Evolutionary conservation across 2,888 invertebrate genomes (phyloP), one percentile per base, ranked within the genome.

Genomic region (Spodoptera exigua): DNA sequence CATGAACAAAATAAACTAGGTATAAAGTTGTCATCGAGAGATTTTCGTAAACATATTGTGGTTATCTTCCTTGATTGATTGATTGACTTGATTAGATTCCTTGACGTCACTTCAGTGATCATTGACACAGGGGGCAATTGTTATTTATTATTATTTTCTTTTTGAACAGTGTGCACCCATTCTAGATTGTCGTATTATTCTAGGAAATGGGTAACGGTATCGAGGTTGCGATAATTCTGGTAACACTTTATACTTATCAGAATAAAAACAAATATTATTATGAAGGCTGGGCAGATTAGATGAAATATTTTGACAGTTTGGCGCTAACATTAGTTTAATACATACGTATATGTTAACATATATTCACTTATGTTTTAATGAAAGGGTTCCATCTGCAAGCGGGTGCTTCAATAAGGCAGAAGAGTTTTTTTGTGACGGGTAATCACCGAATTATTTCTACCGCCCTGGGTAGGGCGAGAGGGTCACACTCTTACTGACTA

Each of bases 161-260:
- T 61, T 45, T 16, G 9, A 61, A 32, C 10, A 36, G 35, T 27
- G 40, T 12, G 46, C 45, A 40, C 34, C 18, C 16, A 58, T 57
- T 67, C 18, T 67, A 53, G 43, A 58, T 51, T 11, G 12, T 37
- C 34, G 13, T 41, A 43, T 36, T 43, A 40, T 51, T 51, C 32
- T 35, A 9, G 12, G 51, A 54, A 56, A 54, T 16, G n/a, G 27
- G 27, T 27, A 45, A 59, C 17, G 43, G 54, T 36, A 64, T 41
- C 44, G 64, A 64, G 60, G 69, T 62, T 65, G 27, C 61, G 54
- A 58, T 70, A 62, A 59, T 27, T 40, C 16, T 2, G 17, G 9
- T 48, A 52, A 45, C 35, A 57, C 12, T 47, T 54, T 9, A 27
- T 27, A 27, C 16, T 35, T 65, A 70, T 45, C 67, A 49, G 16